These are phyloP conservation scores for Drosophila longiperda DNA, from an alignment of 2,888 invertebrate genomes.

Conservation along the genomic window DNA sequence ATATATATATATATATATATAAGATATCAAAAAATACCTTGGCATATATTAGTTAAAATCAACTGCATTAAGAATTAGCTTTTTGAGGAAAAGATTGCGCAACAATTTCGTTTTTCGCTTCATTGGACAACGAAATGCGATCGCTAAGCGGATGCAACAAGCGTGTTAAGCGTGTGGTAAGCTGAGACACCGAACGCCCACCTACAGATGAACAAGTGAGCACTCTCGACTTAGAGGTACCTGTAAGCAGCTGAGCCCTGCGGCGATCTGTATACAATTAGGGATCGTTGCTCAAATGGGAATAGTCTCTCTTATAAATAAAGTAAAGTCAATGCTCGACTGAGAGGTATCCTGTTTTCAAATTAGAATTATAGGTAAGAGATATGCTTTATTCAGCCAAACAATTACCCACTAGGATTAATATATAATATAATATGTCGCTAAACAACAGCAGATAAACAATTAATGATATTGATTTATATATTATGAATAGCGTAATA, in stretches of 20 bases:
- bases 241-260: neutral
- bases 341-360: neutral
- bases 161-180: conserved; percentile 16
- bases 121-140: conserved; percentile 34
- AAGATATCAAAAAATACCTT: conserved; percentile 23
- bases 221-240: neutral
- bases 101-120: conserved; percentile 26
- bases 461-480: neutral
- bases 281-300: neutral
- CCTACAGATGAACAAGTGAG: neutral
- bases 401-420: neutral
- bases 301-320: neutral
- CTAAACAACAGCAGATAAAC: neutral
- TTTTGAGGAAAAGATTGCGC: conserved; percentile 18
- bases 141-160: conserved; percentile 26
- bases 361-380: neutral
- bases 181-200: conserved; percentile 9
- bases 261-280: neutral
- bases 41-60: conserved; percentile 2
- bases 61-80: conserved; percentile 9
- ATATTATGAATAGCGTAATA: neutral
- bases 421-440: neutral
- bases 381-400: neutral
- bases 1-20: neutral
- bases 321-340: neutral